Conservation (phyloP, 2,888 invertebrate genomes). For the Acheta domesticus region DNA sequence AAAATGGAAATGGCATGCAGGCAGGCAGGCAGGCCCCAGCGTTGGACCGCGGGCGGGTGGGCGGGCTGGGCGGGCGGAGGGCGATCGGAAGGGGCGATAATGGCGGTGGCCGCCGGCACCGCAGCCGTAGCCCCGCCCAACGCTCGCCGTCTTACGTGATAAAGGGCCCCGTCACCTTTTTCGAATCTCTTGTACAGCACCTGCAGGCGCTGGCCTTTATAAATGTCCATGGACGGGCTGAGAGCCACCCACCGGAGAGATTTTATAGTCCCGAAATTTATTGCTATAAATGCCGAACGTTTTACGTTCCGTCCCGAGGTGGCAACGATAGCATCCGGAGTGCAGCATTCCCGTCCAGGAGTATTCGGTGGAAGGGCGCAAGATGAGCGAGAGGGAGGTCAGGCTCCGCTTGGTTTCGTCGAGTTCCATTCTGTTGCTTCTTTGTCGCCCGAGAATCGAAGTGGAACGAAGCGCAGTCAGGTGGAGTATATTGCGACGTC, state of each 20-base stretch:
- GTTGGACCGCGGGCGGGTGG: neutral
- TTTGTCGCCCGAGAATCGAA: too few relatives aligned
- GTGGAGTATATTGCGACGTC: too few relatives aligned
- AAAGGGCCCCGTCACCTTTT: neutral
- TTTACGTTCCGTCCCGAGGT: neutral
- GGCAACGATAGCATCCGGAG: neutral
- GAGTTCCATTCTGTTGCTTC: too few relatives aligned
- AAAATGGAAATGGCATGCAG: conserved; percentile 6
- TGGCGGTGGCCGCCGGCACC: neutral
- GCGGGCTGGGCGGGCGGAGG: neutral
- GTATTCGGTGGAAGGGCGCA: too few relatives aligned
- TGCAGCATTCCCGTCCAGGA: neutral
- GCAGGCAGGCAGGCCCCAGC: neutral
- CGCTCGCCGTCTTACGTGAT: neutral
- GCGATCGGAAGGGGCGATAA: conserved; percentile 18
- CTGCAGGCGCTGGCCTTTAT: neutral
- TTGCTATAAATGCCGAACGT: neutral
- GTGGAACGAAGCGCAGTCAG: too few relatives aligned
- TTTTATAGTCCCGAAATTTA: conserved; percentile 6
- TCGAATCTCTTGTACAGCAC: neutral
- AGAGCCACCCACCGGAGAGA: neutral
- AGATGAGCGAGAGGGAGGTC: too few relatives aligned
- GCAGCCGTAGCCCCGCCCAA: neutral
- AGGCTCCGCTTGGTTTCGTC: too few relatives aligned
- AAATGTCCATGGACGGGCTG: neutral